Conservation (phyloP, 2,888 invertebrate species). For the Temnothorax unifasciatus region DNA sequence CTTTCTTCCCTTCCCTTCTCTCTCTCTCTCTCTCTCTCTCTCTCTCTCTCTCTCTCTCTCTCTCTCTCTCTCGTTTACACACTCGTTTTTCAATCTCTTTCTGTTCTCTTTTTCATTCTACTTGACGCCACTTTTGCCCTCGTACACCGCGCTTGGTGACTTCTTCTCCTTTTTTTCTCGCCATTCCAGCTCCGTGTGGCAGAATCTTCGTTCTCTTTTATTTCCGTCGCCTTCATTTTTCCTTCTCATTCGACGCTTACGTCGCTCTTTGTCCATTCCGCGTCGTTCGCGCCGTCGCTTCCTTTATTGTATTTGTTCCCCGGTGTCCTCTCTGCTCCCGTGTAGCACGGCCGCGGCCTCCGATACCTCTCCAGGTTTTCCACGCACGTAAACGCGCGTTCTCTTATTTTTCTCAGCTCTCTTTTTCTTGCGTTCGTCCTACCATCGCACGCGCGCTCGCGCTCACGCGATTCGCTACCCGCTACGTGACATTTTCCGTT, state of each 20-base stretch:
- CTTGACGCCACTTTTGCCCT: conserved; percentile 61
- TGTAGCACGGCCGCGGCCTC: not conserved
- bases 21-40: too few species aligned
- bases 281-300: conserved; percentile 49
- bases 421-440: conserved; percentile 33
- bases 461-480: conserved; percentile 12
- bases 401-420: conserved; percentile 48
- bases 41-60: too few species aligned
- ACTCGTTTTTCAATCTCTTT: conserved; percentile 61
- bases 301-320: conserved; percentile 52
- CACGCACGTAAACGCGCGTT: conserved; percentile 47
- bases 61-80: too few species aligned
- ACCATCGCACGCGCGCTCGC: not conserved
- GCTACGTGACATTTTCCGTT: conserved; percentile 52
- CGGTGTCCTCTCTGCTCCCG: conserved; percentile 25
- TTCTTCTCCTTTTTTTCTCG: not conserved
- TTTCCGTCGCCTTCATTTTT: conserved; percentile 51
- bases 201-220: conserved; percentile 32
- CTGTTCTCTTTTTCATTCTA: conserved; percentile 64
- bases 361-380: conserved; percentile 46
- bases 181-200: not conserved
- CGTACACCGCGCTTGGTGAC: conserved; percentile 26
- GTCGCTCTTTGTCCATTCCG: conserved; percentile 52
- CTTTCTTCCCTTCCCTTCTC: not conserved
- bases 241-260: conserved; percentile 40